Evolutionary conservation across 2,113 vertebrate species (phyloP).

Genomic region (Poecile atricapillus): DNA sequence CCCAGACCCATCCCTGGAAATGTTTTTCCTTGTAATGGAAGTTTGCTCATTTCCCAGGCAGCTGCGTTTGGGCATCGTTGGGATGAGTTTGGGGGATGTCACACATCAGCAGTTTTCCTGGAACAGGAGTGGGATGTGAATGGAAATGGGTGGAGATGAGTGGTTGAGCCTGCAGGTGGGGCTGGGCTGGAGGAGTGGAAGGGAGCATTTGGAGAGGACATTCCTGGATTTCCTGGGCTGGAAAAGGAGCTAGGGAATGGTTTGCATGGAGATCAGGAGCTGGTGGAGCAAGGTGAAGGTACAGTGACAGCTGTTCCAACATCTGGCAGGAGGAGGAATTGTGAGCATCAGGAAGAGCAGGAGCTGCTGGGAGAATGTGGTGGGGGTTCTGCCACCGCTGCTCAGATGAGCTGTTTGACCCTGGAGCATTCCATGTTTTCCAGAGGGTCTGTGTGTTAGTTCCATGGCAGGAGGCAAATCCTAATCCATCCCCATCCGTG

Average conservation of each 20-base stretch:
- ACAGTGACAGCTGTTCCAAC: background rate
- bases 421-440: accelerated
- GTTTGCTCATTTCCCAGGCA: background rate
- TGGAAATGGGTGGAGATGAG: background rate
- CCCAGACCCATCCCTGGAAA: background rate
- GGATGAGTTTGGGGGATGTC: too few relatives aligned
- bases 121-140: background rate
- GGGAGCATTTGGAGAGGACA: accelerated
- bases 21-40: background rate
- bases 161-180: background rate
- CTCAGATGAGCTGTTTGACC: background rate
- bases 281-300: background rate
- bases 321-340: background rate
- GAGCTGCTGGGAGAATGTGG: background rate
- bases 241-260: background rate
- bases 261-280: background rate
- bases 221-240: background rate
- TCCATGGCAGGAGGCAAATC: background rate
- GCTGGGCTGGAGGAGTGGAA: background rate
- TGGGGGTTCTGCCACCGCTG: background rate
- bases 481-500: background rate
- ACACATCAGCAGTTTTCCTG: background rate
- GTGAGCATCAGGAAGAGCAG: background rate
- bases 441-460: background rate
- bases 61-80: background rate